phyloP scores from a whole-genome alignment of 2,888 invertebrate species.

The Malthinus seriepunctatus region DNA sequence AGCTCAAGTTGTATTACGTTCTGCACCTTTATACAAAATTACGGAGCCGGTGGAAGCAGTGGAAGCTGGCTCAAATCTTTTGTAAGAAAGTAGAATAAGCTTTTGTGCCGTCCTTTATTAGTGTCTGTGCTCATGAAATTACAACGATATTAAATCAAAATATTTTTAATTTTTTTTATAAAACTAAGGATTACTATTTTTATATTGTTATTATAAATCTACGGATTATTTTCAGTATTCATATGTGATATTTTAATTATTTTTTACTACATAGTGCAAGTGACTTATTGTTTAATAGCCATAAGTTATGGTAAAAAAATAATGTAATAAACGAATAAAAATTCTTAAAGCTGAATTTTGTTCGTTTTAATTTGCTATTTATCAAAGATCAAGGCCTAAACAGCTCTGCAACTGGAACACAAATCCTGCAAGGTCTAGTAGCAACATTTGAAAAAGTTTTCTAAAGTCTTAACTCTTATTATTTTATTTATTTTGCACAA shows the following conservation, averaged over 20 bases:
- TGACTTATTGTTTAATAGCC: too few species aligned
- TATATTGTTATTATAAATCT: conserved; percentile 4
- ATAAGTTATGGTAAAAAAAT: too few species aligned
- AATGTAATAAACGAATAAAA: too few species aligned
- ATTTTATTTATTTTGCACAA: too few species aligned
- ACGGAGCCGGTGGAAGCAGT: conserved; percentile 18
- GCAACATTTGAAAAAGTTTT: too few species aligned
- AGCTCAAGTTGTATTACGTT: conserved; percentile 60
- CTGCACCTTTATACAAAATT: conserved; percentile 54
- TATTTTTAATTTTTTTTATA: conserved; percentile 1
- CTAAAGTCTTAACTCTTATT: too few species aligned
- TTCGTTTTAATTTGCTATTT: too few species aligned
- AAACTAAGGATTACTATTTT: conserved; percentile 7
- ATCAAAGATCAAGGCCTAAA: too few species aligned
- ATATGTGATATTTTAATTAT: conserved; percentile 23
- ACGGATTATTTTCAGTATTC: conserved; percentile 30
- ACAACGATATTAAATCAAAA: conserved; percentile 17
- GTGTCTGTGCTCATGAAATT: conserved; percentile 11
- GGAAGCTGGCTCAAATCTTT: not conserved
- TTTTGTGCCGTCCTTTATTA: conserved; percentile 21
- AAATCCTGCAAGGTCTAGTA: too few species aligned
- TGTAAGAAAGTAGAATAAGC: conserved; percentile 13
- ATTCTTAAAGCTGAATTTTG: too few species aligned
- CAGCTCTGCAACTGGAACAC: too few species aligned
- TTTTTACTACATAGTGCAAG: not conserved